Base-by-base conservation (phyloP, 2,113 vertebrate genomes). In the Rhea americana region DNA sequence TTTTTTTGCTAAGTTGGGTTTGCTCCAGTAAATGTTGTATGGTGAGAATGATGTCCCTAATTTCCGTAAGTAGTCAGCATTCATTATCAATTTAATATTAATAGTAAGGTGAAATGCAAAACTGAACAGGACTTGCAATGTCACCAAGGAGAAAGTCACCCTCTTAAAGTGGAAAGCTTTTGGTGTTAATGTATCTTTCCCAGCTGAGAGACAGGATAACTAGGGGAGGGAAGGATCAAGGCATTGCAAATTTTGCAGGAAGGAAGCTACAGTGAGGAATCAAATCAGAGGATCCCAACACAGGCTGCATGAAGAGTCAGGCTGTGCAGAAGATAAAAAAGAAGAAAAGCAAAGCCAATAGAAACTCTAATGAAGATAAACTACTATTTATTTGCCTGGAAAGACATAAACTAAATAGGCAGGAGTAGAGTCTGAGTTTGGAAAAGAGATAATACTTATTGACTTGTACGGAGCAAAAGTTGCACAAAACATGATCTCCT, bases 1-100 rank as follows among this genome's bases (percentile, higher is more conserved):
- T 85, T 94, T 87, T 30, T 85, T 91, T 93, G 63, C 21, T 55
- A 41, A 51, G 35, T 58, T 74, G 45, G 55, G 32, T 80, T 93
- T 86, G 74, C 21, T 73, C 17, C 0, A 5, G 55, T 76, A 75
- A 85, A 67, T 41, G 43, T 89, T 90, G 92, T 74, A 78, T 18
- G 21, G 78, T 73, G 28, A 76, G 68, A 93, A 81, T 89, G 70
- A 58, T 71, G 51, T 66, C 55, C 73, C 18, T 20, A 26, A 1
- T 87, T 93, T 77, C 68, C 62, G 6, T 72, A 81, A 81, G 45
- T 24, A 91, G 77, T 75, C 59, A 91, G 39, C 19, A 50, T 72
- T 74, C 9, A 39, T 71, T 76, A 73, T 73, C 67, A 74, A 1
- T 68, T 93, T 53, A 83, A 41, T 81, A 55, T 13, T 55, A 71